Base-by-base conservation (phyloP, 2,113 vertebrate species). In the Catagonus wagneri region DNA sequence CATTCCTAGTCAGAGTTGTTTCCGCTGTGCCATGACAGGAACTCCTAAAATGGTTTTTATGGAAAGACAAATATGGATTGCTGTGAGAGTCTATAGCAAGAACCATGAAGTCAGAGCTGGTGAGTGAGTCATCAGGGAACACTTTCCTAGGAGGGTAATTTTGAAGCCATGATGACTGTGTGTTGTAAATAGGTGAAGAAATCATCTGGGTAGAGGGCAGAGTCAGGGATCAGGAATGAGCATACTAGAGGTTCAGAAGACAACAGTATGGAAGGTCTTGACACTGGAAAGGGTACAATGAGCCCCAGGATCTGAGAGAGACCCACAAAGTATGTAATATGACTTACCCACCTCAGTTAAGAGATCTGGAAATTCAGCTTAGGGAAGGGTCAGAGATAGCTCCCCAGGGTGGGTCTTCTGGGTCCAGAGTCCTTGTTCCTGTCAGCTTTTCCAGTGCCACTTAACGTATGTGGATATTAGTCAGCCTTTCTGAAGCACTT, bases 131-230 rank as follows among this genome's bases (percentile, higher is more conserved):
- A 32, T 81, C 34, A 86, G 83, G 54, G 61, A 58, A 29, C 25
- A 34, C 20, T 34, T 78, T 76, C 34, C 52, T 86, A 61, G 78
- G 74, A 87, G 39, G 32, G 23, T 61, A 79, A 34, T 50, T 93
- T 93, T 93, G 83, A 86, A 75, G 36, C 29, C 36, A 29, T 60
- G 71, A 68, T 50, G 89, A 58, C 52, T 16, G 32, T 85, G 32
- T 93, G 83, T 58, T 86, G 52, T 86, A 23, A 86, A 50, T 90
- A 58, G 52, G 50, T 69, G 14, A 58, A 80, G 89, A 69, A 90
- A 69, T 60, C 29, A 52, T 15, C 69, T 60, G 61, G 52, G 29
- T 34, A 86, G 23, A 29, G 29, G 36, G 12, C 22, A 69, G 36
- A 78, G 52, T 86, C n/a, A 76, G 69, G 32, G 54, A n/a, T 79